Evolutionary conservation across 2,888 invertebrate genomes (phyloP).

Genomic region (Andricus curvator): DNA sequence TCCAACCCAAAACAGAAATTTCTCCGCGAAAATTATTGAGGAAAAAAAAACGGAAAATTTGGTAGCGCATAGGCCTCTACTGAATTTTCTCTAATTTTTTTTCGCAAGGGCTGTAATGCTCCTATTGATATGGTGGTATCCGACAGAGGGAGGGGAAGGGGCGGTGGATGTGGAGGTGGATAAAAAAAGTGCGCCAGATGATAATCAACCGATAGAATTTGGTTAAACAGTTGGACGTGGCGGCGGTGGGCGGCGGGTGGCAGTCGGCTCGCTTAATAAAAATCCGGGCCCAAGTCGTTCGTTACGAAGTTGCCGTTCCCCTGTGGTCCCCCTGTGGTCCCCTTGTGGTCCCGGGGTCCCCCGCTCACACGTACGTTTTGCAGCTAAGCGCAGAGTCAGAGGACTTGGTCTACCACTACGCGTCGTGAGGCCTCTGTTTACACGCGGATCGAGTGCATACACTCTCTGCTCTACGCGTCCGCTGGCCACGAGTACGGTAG

Average conservation of each 20-base stretch:
- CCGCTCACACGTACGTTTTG: slow-evolving; percentile 59
- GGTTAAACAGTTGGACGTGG: slow-evolving; percentile 62
- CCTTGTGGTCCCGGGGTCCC: background rate
- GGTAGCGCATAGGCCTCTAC: no score
- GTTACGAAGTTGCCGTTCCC: slow-evolving; percentile 45
- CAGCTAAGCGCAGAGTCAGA: slow-evolving; percentile 41
- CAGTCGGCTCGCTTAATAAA: slow-evolving; percentile 62
- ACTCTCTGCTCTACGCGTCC: slow-evolving; percentile 34
- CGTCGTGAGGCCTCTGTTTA: slow-evolving; percentile 45
- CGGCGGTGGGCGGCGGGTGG: background rate
- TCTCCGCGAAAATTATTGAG: no score
- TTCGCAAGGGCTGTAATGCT: no score
- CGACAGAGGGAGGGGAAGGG: background rate
- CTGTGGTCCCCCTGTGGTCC: background rate
- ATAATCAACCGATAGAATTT: slow-evolving; percentile 65
- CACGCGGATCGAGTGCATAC: slow-evolving; percentile 59
- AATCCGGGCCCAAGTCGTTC: slow-evolving; percentile 60
- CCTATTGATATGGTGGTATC: no score
- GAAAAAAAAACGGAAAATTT: no score
- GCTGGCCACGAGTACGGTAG: slow-evolving; percentile 70
- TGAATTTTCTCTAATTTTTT: no score
- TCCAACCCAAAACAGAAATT: no score
- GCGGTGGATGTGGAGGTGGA: slow-evolving; percentile 14
- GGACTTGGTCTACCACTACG: slow-evolving; percentile 7
- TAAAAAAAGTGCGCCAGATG: slow-evolving; percentile 53